These are phyloP conservation scores for Sprattus sprattus DNA, from an alignment of 2,113 vertebrate genomes.

Conservation along the genomic window DNA sequence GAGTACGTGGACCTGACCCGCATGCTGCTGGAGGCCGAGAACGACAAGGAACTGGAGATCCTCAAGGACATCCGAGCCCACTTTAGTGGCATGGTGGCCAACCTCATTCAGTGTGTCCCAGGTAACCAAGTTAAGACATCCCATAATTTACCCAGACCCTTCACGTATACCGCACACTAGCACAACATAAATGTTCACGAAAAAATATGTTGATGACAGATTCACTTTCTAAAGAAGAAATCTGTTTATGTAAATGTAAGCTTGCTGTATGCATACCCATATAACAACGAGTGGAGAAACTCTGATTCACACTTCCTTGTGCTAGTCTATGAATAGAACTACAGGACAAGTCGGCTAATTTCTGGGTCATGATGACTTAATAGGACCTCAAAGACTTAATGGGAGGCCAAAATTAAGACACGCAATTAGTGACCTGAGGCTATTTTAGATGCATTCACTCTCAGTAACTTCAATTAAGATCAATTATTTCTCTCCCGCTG, in stretches of 20 bases:
- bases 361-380: background rate
- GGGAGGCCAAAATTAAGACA: background rate
- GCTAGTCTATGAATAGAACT: background rate
- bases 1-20: constrained; percentile 97
- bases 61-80: constrained; percentile 97
- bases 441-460: background rate
- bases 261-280: background rate
- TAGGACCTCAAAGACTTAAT: constrained; percentile 1
- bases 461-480: background rate
- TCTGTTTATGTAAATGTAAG: background rate
- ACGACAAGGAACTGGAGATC: constrained; percentile 90
- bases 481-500: background rate
- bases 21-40: constrained; percentile 97
- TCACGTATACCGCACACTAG: background rate
- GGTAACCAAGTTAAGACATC: background rate
- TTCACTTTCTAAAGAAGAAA: background rate
- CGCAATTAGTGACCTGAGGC: background rate
- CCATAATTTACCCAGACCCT: background rate
- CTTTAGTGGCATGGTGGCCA: constrained; percentile 97
- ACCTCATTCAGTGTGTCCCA: constrained; percentile 85
- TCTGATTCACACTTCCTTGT: background rate
- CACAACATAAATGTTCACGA: background rate
- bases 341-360: background rate
- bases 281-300: background rate
- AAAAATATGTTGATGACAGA: background rate